Conservation (phyloP, 2,797 vertebrate genomes). For the Mareca strepera region DNA sequence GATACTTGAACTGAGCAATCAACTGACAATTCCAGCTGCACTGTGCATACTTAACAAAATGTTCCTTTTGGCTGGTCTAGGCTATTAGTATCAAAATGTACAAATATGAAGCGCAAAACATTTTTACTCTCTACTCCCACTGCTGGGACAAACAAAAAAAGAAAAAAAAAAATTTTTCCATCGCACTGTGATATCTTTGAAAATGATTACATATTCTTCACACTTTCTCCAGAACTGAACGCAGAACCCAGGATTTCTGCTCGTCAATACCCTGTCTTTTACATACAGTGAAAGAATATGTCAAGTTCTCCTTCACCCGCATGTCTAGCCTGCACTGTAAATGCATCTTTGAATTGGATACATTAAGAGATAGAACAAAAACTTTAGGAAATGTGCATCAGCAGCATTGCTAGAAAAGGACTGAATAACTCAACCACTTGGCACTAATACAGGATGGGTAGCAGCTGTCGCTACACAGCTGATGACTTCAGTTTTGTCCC, state of each 20-base stretch:
- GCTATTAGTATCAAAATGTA: neutral
- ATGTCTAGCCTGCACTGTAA: neutral
- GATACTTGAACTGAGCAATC: neutral
- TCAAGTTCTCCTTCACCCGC: neutral
- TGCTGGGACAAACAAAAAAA: slow-evolving; percentile 23
- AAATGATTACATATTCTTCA: neutral
- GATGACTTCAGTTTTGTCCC: neutral
- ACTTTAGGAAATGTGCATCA: neutral
- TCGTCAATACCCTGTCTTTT: slow-evolving; percentile 4
- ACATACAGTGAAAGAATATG: neutral
- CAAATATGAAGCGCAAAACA: neutral
- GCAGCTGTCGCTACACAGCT: neutral
- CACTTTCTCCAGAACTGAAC: neutral
- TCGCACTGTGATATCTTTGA: neutral
- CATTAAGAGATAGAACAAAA: neutral
- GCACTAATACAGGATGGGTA: neutral
- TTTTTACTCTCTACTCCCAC: neutral
- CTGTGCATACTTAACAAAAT: neutral
- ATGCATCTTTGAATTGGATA: neutral
- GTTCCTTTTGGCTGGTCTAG: neutral
- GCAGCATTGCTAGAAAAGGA: neutral
- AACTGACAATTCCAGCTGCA: neutral
- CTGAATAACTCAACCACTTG: neutral
- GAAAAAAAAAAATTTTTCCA: neutral
- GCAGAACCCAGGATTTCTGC: neutral